Percentiles rank a stretch among this genome's conserved stretches.
Evolutionary conservation across 2,113 vertebrate genomes (phyloP).

Genomic region (Mionectes macconnelli): DNA sequence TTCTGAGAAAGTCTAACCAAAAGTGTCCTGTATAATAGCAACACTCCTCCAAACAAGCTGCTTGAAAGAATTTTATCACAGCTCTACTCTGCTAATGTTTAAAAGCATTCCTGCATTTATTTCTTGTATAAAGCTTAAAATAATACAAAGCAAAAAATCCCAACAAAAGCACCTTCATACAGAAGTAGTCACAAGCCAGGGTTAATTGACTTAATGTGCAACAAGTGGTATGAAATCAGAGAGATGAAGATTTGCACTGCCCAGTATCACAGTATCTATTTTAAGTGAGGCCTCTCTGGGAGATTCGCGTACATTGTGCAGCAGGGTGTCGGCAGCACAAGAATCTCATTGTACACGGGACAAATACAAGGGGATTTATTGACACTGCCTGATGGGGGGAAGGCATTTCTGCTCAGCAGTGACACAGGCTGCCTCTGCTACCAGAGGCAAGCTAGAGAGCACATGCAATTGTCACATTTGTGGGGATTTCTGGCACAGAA

Average conservation of each 20-base stretch:
- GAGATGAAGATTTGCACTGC: neutral
- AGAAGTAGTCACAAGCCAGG: neutral
- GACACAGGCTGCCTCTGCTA: conserved; percentile 24
- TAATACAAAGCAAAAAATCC: neutral
- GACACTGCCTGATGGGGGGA: neutral
- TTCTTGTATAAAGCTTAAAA: neutral
- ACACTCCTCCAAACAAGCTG: neutral
- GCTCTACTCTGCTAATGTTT: neutral
- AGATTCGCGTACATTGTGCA: neutral
- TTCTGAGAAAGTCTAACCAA: neutral
- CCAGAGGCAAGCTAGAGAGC: neutral
- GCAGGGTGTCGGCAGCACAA: conserved; percentile 34
- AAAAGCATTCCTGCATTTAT: neutral
- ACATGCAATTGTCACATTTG: neutral
- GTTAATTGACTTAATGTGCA: neutral
- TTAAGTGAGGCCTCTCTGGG: neutral
- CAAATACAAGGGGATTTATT: conserved; percentile 53
- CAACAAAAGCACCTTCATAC: neutral
- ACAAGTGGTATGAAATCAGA: neutral
- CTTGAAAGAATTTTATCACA: neutral
- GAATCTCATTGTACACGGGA: conserved; percentile 39
- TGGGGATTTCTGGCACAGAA: neutral
- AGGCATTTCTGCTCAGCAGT: neutral
- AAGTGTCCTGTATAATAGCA: neutral
- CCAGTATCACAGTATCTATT: neutral